Evolutionary conservation across 2,113 vertebrate genomes (phyloP), one percentile per base, ranked within the genome.

Genomic region (Passer domesticus): DNA sequence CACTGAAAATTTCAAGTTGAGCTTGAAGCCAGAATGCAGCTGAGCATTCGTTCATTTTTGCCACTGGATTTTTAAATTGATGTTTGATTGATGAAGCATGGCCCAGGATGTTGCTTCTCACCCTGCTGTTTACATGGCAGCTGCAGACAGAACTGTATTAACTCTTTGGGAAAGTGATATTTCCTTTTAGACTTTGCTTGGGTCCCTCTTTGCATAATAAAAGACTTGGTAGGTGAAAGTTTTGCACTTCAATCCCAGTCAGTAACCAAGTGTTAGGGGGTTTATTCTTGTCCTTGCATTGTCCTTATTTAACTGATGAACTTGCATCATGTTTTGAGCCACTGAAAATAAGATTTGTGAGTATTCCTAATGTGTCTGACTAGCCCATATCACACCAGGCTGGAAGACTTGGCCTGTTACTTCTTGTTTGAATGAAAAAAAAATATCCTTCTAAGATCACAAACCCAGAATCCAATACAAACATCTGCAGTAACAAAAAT

Each of bases 401-500:
- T 75, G 76, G 18, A 27, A 90, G 74, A 49, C 56, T 72, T 79
- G 77, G 43, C 73, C 20, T 3, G 25, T 43, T 94, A 10, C 33
- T 83, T 83, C 89, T 78, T 74, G 41, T 50, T 39, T 59, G 56
- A 77, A 21, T 67, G 43, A n/a, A 82, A 78, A 81, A 89, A 79
- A 78, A 78, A 90, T 28, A 90, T 28, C 59, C 80, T 49, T 80
- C 63, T 53, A 81, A 62, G 80, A 87, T 74, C 68, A 92, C 73
- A 95, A 91, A 75, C 13, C 28, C 58, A 35, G 78, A 87, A 70
- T 94, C 87, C 89, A 89, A 63, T 9, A 30, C 83, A 95, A 90
- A 96, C 64, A 84, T 89, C 93, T 83, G 62, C 80, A 74, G 69
- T 69, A 78, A 67, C 56, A 73, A 59, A 49, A 95, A 87, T 86